A percentile compares a stretch with the other conserved stretches of the same genome.
Conservation (phyloP, 2,113 vertebrate species). For the Terrapene triunguis region DNA sequence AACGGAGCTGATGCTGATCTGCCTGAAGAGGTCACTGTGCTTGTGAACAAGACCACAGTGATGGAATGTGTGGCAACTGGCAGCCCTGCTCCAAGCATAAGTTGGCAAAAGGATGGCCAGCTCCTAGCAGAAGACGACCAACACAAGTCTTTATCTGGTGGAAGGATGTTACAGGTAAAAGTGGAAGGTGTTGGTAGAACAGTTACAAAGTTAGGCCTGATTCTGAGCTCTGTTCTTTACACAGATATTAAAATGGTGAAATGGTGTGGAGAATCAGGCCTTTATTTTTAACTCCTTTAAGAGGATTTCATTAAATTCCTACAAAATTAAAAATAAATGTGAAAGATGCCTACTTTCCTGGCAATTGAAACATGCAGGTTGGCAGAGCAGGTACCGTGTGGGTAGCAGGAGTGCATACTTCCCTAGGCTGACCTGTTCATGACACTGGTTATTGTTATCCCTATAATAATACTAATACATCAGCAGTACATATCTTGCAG, state of each 20-base stretch:
- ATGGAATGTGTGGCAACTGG: conserved; percentile 89
- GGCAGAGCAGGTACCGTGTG: neutral
- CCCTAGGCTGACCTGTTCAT: neutral
- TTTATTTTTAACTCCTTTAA: neutral
- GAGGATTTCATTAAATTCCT: neutral
- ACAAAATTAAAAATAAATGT: neutral
- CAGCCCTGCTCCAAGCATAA: conserved; percentile 86
- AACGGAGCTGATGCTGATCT: conserved; percentile 79
- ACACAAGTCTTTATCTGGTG: conserved; percentile 83
- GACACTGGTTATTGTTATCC: neutral
- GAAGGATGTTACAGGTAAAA: conserved; percentile 89
- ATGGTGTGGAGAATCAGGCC: neutral
- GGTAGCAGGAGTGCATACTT: neutral
- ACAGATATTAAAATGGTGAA: neutral
- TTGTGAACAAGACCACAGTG: conserved; percentile 80
- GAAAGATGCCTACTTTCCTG: neutral
- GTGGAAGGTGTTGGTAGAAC: neutral
- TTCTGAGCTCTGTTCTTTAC: neutral
- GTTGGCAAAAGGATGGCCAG: conserved; percentile 91
- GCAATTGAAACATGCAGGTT: neutral
- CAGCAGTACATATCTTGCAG: neutral
- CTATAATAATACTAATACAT: neutral
- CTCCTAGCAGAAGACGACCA: conserved; percentile 76
- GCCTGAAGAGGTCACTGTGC: conserved; percentile 88
- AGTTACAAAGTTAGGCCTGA: neutral